Percentiles rank a stretch among this genome's conserved stretches.
Evolutionary conservation across 2,113 vertebrate genomes (phyloP).

Genomic region (Elgaria multicarinata): DNA sequence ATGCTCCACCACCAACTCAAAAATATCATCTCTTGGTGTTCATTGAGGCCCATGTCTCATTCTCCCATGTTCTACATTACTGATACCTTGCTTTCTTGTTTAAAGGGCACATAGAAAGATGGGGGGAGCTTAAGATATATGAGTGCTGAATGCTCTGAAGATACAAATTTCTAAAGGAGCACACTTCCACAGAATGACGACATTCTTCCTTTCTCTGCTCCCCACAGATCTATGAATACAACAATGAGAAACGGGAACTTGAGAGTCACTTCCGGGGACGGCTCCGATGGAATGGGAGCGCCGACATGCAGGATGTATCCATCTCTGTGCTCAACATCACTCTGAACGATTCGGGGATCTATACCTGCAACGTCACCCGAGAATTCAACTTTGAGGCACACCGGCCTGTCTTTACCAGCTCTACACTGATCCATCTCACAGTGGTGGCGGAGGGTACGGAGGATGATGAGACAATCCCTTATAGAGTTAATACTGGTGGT

Average conservation of each 20-base stretch:
- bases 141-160: neutral
- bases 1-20: neutral
- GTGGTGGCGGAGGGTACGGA: conserved; percentile 87
- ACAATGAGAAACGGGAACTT: conserved; percentile 65
- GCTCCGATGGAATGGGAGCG: conserved; percentile 90
- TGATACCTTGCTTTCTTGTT: neutral
- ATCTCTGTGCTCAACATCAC: conserved; percentile 87
- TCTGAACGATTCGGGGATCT: conserved; percentile 85
- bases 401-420: conserved; percentile 72
- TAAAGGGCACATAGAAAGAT: too few relatives aligned
- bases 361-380: conserved; percentile 86
- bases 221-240: conserved; percentile 85
- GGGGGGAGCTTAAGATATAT: neutral
- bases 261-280: conserved; percentile 84
- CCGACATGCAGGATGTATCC: conserved; percentile 94
- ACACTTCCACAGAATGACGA: neutral
- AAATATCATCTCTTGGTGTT: neutral
- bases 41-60: neutral
- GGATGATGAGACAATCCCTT: fast-evolving
- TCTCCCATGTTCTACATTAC: neutral
- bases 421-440: conserved; percentile 80
- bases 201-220: neutral
- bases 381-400: conserved; percentile 88
- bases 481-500: neutral
- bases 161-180: neutral